These are phyloP conservation scores for Hydropsyche tenuis DNA, from an alignment of 1,140 invertebrate genomes.

Conservation along the genomic window DNA sequence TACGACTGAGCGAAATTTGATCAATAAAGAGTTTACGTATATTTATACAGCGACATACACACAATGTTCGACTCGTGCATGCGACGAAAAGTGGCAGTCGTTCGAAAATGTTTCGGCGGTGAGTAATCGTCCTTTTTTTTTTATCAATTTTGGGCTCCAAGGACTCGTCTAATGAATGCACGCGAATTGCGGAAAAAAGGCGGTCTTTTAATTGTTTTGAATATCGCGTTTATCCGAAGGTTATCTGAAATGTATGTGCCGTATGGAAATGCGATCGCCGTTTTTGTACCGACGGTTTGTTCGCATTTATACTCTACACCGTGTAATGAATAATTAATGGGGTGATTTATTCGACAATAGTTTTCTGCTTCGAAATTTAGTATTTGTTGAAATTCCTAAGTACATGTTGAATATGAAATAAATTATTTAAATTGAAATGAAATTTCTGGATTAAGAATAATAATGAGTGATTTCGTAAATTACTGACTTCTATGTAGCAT, in stretches of 20 bases:
- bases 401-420: too few species aligned
- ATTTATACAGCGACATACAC: neutral
- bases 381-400: too few species aligned
- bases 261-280: conserved; percentile 6
- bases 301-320: conserved; percentile 7
- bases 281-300: conserved; percentile 1
- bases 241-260: neutral
- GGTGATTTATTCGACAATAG: neutral
- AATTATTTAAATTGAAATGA: too few species aligned
- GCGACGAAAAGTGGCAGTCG: neutral
- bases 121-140: too few species aligned
- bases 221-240: conserved; percentile 11
- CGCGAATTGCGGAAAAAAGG: conserved; percentile 11
- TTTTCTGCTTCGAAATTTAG: too few species aligned
- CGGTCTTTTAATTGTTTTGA: conserved; percentile 11
- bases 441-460: too few species aligned
- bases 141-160: too few species aligned
- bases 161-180: neutral
- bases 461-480: too few species aligned
- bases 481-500: too few species aligned
- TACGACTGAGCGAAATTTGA: conserved; percentile 34
- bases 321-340: conserved; percentile 16
- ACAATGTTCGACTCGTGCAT: neutral
- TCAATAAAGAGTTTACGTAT: conserved; percentile 23
- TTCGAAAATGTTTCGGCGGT: too few species aligned